phyloP scores from a whole-genome alignment of 2,113 vertebrate species.

The Cephalopterus ornatus region DNA sequence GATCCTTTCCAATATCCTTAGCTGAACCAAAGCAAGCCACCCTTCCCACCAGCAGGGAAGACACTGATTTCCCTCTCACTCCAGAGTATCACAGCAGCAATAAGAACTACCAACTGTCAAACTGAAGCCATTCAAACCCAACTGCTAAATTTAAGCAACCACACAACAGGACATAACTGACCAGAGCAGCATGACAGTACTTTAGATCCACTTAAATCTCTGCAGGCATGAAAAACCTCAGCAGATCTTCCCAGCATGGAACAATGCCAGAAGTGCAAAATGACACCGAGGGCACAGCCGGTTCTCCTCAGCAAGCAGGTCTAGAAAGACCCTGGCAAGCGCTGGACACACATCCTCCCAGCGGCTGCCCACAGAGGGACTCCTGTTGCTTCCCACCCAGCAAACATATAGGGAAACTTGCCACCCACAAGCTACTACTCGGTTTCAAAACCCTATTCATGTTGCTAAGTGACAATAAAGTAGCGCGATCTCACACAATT shows the following conservation, averaged over 20 bases:
- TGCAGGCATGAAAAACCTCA: constrained; percentile 29
- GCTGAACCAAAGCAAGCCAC: background rate
- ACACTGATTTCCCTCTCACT: background rate
- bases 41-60: background rate
- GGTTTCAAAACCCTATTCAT: constrained; percentile 1
- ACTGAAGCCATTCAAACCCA: background rate
- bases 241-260: constrained; percentile 27
- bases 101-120: background rate
- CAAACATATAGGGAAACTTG: background rate
- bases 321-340: background rate
- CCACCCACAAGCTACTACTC: background rate
- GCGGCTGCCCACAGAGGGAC: background rate
- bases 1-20: background rate
- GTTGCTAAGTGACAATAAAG: constrained; percentile 60
- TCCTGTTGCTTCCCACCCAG: background rate
- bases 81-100: background rate
- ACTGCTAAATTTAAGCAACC: constrained; percentile 49
- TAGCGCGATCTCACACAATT: background rate
- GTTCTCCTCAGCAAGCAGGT: background rate
- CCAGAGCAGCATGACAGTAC: constrained; percentile 34
- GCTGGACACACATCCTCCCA: background rate
- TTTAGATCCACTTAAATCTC: constrained; percentile 51
- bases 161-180: constrained; percentile 35
- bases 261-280: constrained; percentile 14
- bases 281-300: background rate